A percentile compares a stretch with the other conserved stretches of the same genome.
Evolutionary conservation across 2,113 vertebrate species (phyloP).

Genomic region (Callospermophilus lateralis): DNA sequence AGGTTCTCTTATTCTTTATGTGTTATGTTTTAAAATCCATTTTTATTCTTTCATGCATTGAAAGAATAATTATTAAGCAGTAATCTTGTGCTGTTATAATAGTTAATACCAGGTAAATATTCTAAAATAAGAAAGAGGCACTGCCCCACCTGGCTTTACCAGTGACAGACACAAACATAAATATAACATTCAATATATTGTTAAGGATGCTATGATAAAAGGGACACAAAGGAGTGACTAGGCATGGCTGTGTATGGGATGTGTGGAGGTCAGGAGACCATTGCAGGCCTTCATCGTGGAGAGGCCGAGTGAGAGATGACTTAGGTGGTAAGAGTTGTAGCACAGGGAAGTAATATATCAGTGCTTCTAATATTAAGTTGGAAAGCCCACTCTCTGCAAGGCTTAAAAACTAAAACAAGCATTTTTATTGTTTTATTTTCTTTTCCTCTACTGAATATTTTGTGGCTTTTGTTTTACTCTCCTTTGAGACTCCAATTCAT

Average conservation of each 20-base stretch:
- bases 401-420: background rate
- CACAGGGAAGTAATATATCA: background rate
- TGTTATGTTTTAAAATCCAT: background rate
- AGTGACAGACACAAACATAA: background rate
- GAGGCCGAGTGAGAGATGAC: too few species aligned
- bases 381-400: background rate
- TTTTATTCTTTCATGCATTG: background rate
- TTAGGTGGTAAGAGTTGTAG: background rate
- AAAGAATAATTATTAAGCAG: background rate
- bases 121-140: background rate
- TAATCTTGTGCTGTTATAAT: background rate
- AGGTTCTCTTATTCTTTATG: background rate
- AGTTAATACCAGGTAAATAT: background rate
- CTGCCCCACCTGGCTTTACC: background rate
- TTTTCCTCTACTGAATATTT: background rate
- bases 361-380: background rate
- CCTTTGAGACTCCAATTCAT: background rate
- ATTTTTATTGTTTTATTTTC: background rate
- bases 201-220: background rate
- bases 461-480: background rate
- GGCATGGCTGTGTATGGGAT: accelerated
- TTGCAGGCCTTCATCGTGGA: accelerated
- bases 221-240: background rate
- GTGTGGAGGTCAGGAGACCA: background rate
- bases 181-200: background rate